Base-by-base conservation (phyloP, 2,888 invertebrate genomes). In the Lumbricus terrestris region DNA sequence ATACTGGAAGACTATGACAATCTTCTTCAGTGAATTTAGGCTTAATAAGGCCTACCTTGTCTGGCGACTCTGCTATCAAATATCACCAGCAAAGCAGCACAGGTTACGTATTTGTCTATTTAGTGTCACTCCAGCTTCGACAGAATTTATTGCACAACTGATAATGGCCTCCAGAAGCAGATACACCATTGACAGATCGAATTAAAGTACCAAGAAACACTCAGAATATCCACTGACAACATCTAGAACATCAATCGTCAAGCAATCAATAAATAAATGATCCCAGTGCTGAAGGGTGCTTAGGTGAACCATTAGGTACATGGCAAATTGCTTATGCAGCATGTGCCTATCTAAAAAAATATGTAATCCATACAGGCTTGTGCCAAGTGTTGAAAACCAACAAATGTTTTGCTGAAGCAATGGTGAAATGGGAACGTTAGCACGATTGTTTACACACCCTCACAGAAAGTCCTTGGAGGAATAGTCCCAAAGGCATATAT, bases 151-250 rank as follows among this genome's bases (percentile, higher is more conserved):
- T 13, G 5, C 16, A 47, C 20, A 47, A 69, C n/a, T n/a, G 29
- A 0, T 69, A n/a, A 16, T n/a, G 29, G 8, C 29, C 69, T n/a
- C 4, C 11, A n/a, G 69, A 69, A n/a, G n/a, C n/a, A 69, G 69
- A 69, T 47, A 47, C 20, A 47, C 47, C n/a, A n/a, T n/a, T n/a
- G n/a, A n/a, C n/a, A n/a, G n/a, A n/a, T n/a, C n/a, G n/a, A n/a
- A n/a, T n/a, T n/a, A n/a, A n/a, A n/a, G n/a, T n/a, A n/a, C n/a
- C 69, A 69, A 69, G 69, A 20, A 47, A 69, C 69, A 69, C n/a
- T n/a, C 69, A 69, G 69, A 69, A 69, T n/a, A n/a, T n/a, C 69
- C 69, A 69, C 69, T n/a, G 69, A 69, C 69, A 69, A 69, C 69
- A 69, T n/a, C 69, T 69, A 69, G 6, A 69, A 69, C 69, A 69